Evolutionary conservation across 1,140 invertebrate genomes (phyloP).

Genomic region (Drosophila jambulina): DNA sequence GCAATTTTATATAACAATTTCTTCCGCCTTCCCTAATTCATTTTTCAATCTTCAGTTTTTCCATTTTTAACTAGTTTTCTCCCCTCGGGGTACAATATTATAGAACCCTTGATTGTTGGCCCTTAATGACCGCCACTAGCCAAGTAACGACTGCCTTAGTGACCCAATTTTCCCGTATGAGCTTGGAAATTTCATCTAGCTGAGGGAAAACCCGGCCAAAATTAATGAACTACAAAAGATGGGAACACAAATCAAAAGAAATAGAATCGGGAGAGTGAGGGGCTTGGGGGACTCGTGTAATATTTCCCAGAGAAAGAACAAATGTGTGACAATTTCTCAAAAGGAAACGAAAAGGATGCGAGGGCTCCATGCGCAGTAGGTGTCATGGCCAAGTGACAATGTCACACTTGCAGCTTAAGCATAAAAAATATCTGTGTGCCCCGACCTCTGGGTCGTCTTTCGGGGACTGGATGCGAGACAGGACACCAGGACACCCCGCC

Average conservation of each 20-base stretch:
- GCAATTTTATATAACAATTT: neutral
- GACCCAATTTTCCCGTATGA: slow-evolving; percentile 59
- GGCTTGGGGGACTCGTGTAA: slow-evolving; percentile 21
- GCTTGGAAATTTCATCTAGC: slow-evolving; percentile 26
- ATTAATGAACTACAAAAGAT: slow-evolving; percentile 81
- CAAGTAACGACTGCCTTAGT: slow-evolving; percentile 55
- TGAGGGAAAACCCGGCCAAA: slow-evolving; percentile 45
- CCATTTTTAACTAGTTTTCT: neutral
- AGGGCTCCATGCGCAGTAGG: slow-evolving; percentile 39
- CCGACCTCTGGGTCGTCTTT: slow-evolving; percentile 9
- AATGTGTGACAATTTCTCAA: slow-evolving; percentile 81
- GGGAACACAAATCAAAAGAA: slow-evolving; percentile 77
- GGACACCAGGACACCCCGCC: neutral
- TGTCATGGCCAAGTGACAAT: slow-evolving; percentile 78
- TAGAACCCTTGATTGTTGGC: slow-evolving; percentile 14
- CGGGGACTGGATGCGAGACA: slow-evolving; percentile 34
- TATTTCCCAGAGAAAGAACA: slow-evolving; percentile 49
- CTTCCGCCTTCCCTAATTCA: neutral
- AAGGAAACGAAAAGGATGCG: slow-evolving; percentile 55
- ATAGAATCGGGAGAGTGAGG: slow-evolving; percentile 31
- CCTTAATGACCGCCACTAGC: slow-evolving; percentile 40
- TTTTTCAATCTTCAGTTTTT: neutral
- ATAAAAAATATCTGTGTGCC: slow-evolving; percentile 44
- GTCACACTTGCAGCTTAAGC: slow-evolving; percentile 74
- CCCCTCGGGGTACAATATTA: neutral